A percentile compares a stretch with the other conserved stretches of the same genome.
phyloP scores from a whole-genome alignment of 1,140 invertebrate genomes.

The Tenebrio molitor region DNA sequence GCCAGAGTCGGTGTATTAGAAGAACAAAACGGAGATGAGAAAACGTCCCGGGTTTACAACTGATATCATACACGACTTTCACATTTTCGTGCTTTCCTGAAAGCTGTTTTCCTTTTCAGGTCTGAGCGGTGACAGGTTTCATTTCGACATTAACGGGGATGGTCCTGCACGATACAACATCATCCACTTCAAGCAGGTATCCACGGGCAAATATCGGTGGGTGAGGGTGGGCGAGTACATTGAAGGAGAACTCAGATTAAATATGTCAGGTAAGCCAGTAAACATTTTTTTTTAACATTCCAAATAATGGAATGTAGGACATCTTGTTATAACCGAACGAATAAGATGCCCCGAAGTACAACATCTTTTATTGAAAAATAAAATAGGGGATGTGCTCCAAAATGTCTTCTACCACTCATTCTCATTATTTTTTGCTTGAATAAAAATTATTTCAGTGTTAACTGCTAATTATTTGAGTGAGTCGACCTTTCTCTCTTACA shows the following conservation, averaged over 20 bases:
- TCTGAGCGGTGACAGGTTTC: conserved; percentile 89
- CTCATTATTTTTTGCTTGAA: no score
- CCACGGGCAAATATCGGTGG: conserved; percentile 84
- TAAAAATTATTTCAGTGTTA: no score
- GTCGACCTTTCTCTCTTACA: no score
- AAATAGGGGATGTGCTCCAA: no score
- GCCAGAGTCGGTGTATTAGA: no score
- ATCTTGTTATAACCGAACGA: no score
- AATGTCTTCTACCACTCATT: no score
- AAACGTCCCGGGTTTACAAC: not conserved
- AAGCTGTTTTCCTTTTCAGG: conserved; percentile 69
- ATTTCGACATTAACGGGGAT: conserved; percentile 90
- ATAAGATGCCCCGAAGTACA: no score
- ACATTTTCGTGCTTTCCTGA: not conserved
- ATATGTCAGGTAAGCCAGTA: conserved; percentile 86
- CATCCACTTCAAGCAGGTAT: conserved; percentile 91
- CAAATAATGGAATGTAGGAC: no score
- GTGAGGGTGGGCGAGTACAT: conserved; percentile 87
- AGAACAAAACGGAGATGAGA: not conserved
- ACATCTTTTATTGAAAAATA: no score
- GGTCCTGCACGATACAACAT: conserved; percentile 96
- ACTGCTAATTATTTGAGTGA: no score
- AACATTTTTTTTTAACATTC: no score
- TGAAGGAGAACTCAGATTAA: conserved; percentile 82
- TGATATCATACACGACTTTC: conserved; percentile 17